These are phyloP conservation scores for Myopa tessellatipennis DNA, from an alignment of 2,888 invertebrate genomes.

Conservation along the genomic window DNA sequence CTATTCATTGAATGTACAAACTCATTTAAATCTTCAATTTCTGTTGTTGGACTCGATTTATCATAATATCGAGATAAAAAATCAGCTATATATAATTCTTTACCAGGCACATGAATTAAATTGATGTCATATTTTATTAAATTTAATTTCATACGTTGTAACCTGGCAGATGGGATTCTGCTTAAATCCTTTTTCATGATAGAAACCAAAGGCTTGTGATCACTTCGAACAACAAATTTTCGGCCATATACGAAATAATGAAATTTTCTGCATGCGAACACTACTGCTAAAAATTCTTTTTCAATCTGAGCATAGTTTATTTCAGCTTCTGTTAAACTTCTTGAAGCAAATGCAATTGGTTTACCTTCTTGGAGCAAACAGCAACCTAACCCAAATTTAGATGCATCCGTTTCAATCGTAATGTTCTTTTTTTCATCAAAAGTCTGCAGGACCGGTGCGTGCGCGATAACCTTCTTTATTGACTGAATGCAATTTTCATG, in stretches of 20 bases:
- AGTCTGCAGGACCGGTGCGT: too few species aligned
- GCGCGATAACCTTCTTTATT: too few species aligned
- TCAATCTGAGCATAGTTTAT: background rate
- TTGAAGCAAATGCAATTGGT: conserved; percentile 47
- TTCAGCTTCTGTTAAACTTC: conserved; percentile 48
- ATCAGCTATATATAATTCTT: conserved; percentile 44
- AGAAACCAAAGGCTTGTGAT: conserved; percentile 44
- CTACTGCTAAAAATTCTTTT: too few species aligned
- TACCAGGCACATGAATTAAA: too few species aligned
- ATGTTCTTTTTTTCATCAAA: too few species aligned
- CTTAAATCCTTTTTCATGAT: conserved; percentile 42
- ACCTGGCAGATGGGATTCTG: conserved; percentile 45
- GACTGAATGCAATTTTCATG: too few species aligned
- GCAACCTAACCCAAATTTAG: conserved; percentile 46
- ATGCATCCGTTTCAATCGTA: conserved; percentile 39
- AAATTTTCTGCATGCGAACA: too few species aligned
- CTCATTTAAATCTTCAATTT: conserved; percentile 39
- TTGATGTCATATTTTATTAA: too few species aligned
- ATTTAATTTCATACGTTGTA: conserved; percentile 49
- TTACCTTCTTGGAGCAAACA: conserved; percentile 38
- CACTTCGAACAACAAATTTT: too few species aligned
- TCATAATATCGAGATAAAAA: conserved; percentile 40
- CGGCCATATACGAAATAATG: too few species aligned
- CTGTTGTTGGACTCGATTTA: background rate
- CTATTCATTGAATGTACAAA: conserved; percentile 44